Conservation (phyloP, 2,888 invertebrate species). For the Clivina fossor region DNA sequence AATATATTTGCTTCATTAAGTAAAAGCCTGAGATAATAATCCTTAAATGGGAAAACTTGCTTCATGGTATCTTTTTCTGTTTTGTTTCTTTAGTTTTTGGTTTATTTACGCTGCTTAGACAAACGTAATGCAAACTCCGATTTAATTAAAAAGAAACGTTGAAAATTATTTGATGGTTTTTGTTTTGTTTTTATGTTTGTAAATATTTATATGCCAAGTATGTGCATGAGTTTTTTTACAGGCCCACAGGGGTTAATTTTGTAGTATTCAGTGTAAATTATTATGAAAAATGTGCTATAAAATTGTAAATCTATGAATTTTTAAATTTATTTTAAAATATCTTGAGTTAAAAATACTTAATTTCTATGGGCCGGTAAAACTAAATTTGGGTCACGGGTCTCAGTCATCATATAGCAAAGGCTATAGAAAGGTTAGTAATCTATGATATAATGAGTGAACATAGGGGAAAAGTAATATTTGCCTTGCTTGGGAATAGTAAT, state of each 20-base stretch:
- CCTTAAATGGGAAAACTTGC: conserved; percentile 26
- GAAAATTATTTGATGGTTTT: too few relatives aligned
- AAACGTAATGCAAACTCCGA: conserved; percentile 41
- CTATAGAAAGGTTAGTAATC: conserved; percentile 53
- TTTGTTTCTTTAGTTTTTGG: conserved; percentile 14
- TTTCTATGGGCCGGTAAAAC: conserved; percentile 36
- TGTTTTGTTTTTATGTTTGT: conserved; percentile 21
- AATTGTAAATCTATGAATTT: conserved; percentile 4
- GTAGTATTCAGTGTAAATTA: background rate
- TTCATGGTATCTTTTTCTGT: conserved; percentile 23
- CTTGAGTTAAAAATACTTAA: background rate
- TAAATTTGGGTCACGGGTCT: conserved; percentile 49
- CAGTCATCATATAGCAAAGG: conserved; percentile 53
- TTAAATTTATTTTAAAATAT: conserved; percentile 13
- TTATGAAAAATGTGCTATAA: background rate
- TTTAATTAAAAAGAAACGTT: conserved; percentile 21
- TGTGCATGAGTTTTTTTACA: conserved; percentile 27
- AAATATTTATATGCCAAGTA: conserved; percentile 26
- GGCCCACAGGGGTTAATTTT: conserved; percentile 21
- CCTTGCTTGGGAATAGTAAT: background rate
- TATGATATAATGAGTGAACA: conserved; percentile 16
- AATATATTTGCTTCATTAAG: too few relatives aligned
- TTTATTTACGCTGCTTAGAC: conserved; percentile 36
- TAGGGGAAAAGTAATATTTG: conserved; percentile 23
- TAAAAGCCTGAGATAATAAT: conserved; percentile 6